Conservation (phyloP, 2,113 vertebrate genomes). For the Suncus etruscus region DNA sequence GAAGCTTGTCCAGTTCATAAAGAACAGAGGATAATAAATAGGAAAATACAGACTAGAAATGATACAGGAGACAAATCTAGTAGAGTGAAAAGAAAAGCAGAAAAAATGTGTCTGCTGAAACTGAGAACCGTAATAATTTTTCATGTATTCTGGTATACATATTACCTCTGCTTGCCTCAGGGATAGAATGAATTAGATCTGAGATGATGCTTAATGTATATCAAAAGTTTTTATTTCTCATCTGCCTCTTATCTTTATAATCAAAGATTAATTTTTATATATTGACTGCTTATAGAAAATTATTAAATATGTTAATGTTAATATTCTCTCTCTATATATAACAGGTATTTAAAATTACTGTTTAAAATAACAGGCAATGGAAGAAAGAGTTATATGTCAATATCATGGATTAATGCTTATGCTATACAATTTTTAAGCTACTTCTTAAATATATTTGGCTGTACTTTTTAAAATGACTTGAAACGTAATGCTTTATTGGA, state of each 20-base stretch:
- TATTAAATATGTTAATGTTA: not conserved
- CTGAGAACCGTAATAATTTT: not conserved
- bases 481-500: not conserved
- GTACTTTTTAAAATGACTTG: not conserved
- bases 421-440: not conserved
- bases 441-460: too few species aligned
- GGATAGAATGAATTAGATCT: not conserved
- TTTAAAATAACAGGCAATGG: too few species aligned
- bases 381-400: too few species aligned
- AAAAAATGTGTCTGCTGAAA: not conserved
- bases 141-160: not conserved
- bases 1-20: not conserved
- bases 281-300: slow-evolving; percentile 32
- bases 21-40: slow-evolving; percentile 32
- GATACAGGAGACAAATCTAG: not conserved
- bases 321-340: not conserved
- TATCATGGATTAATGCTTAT: too few species aligned
- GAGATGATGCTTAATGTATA: not conserved
- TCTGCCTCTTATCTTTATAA: not conserved
- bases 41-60: not conserved
- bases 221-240: not conserved
- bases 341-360: too few species aligned
- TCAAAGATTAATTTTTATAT: not conserved
- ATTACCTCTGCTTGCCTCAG: not conserved
- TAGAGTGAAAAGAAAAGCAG: slow-evolving; percentile 26